These are phyloP conservation scores for Drosophila nebulosa DNA, from an alignment of 1,140 invertebrate species.

Conservation along the genomic window DNA sequence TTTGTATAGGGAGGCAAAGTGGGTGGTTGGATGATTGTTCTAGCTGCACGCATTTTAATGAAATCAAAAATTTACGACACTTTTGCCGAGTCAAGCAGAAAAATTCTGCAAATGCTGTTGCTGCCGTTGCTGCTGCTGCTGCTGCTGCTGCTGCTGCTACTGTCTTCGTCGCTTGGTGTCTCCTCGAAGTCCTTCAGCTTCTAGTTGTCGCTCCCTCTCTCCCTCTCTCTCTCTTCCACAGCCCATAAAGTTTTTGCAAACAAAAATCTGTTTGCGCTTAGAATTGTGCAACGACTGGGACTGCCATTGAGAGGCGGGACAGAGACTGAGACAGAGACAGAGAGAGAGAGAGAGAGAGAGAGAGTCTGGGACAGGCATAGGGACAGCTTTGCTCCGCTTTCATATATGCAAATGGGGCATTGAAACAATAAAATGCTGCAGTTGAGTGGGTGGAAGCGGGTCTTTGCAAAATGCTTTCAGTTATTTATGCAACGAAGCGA, in stretches of 20 bases:
- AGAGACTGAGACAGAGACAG: neutral
- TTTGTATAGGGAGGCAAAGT: neutral
- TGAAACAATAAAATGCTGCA: constrained; percentile 62
- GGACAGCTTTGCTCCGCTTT: neutral
- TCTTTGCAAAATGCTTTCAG: constrained; percentile 24
- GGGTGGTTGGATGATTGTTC: neutral
- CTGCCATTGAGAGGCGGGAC: neutral
- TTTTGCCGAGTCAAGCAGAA: constrained; percentile 67
- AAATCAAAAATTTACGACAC: constrained; percentile 74
- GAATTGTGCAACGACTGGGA: constrained; percentile 45
- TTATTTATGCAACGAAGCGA: constrained; percentile 72
- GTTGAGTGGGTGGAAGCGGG: constrained; percentile 15
- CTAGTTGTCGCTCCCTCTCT: no score
- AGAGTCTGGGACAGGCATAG: neutral
- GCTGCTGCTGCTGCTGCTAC: neutral
- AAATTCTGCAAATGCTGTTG: constrained; percentile 46
- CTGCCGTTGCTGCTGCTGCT: neutral
- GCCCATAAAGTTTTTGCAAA: constrained; percentile 44
- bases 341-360: neutral
- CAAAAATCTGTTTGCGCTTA: constrained; percentile 67
- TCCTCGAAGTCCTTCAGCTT: neutral
- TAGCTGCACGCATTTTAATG: constrained; percentile 66
- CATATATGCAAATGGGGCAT: constrained; percentile 63
- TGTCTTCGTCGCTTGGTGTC: neutral
- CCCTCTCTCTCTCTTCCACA: neutral